These are phyloP conservation scores for Pheosia tremula DNA, from an alignment of 2,888 invertebrate genomes.

Conservation along the genomic window DNA sequence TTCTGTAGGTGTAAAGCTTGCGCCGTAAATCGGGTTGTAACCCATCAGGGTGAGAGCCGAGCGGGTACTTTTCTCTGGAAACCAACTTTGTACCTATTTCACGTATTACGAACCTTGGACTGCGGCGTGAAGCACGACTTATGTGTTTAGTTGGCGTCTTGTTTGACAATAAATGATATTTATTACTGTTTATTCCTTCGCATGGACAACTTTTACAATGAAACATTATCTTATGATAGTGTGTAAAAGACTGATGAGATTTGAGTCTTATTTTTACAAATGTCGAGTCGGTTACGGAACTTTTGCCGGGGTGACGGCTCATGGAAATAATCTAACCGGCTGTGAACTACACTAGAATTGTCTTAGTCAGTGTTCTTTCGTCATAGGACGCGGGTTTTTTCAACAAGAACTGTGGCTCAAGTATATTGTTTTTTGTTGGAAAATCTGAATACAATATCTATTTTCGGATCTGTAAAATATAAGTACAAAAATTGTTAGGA, in stretches of 20 bases:
- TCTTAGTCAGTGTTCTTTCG: neutral
- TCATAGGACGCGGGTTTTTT: neutral
- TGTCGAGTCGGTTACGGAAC: neutral
- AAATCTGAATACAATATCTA: too few species aligned
- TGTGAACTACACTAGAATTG: neutral
- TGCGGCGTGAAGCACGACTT: conserved; percentile 34
- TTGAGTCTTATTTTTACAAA: too few species aligned
- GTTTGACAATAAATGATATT: conserved; percentile 31
- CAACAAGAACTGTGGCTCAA: too few species aligned
- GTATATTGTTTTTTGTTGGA: too few species aligned
- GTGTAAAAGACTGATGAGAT: too few species aligned
- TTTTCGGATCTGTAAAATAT: too few species aligned
- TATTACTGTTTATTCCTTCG: conserved; percentile 17
- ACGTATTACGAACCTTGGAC: conserved; percentile 45
- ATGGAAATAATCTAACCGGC: neutral
- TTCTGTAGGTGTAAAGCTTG: conserved; percentile 43
- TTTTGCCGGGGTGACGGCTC: neutral
- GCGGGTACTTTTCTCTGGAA: conserved; percentile 44
- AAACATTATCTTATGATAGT: too few species aligned
- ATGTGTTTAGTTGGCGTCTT: conserved; percentile 30
- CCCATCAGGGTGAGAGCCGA: conserved; percentile 25
- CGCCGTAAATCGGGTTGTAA: conserved; percentile 51
- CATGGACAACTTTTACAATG: neutral
- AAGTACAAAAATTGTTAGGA: too few species aligned
- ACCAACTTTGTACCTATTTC: conserved; percentile 50